Base-by-base conservation (phyloP, 2,888 invertebrate species). In the Eristalinus sepulchralis region DNA sequence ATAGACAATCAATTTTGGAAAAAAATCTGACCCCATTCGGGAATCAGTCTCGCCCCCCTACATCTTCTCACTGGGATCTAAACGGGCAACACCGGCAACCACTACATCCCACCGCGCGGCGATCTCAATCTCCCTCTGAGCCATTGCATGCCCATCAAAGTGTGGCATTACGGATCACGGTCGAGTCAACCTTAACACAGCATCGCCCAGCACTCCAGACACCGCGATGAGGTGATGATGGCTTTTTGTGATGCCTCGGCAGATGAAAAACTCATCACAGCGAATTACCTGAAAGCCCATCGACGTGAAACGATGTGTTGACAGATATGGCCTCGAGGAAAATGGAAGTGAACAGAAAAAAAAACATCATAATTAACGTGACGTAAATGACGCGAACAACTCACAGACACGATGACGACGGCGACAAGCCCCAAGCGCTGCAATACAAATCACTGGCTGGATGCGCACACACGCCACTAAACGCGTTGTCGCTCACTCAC, bases 371-470 rank as follows among this genome's bases (percentile, higher is more conserved):
- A 71, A 60, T 47, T 24, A 78, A 59, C 22, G 27, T 64, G 70
- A 64, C 71, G 78, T 70, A 55, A 63, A 57, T 39, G 31, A 64
- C 55, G 70, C 17, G 66, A 64, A 59, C 47, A 60, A 53, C 62
- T 24, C 53, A 13, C n/a, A n/a, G 13, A 71, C 59, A 24, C 59
- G 60, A 24, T 57, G 53, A 33, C 60, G 53, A 63, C 31, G 36
- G 17, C 59, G 34, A 11, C 33, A 20, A 60, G 63, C 34, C 31
- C 10, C 59, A 20, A 57, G 57, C 24, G 36, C 22, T 33, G 36
- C 53, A 39, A 36, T 53, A 68, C 33, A 77, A 77, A 77, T 70
- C 36, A 77, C 33, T 62, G 64, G 71, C 70, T 71, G 71, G 71
- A 57, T 47, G 33, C 31, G 71, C 22, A 31, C 47, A 31, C 47